Percentiles rank a stretch among this genome's conserved stretches.
phyloP scores from a whole-genome alignment of 1,140 invertebrate species.

The Nephila pilipes region DNA sequence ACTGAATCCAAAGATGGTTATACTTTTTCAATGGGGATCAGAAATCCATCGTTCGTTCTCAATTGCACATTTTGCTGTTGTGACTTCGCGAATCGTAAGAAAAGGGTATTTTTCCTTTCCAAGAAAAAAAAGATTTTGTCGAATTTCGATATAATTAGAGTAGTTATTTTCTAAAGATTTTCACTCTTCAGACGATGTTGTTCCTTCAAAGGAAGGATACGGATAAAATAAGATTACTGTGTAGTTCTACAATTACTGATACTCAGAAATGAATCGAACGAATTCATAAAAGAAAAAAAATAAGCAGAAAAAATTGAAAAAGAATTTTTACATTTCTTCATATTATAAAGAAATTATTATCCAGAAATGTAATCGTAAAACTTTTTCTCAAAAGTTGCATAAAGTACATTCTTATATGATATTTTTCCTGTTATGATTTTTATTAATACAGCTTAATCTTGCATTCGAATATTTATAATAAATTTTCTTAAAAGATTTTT shows the following conservation, averaged over 20 bases:
- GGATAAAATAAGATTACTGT: background rate
- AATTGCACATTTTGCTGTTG: background rate
- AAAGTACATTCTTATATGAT: too few relatives aligned
- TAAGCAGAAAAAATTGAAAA: too few relatives aligned
- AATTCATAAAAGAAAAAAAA: too few relatives aligned
- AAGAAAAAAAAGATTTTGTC: background rate
- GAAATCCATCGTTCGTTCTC: background rate
- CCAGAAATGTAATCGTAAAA: too few relatives aligned
- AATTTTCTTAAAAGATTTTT: too few relatives aligned
- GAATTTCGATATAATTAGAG: background rate
- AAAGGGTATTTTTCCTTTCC: background rate
- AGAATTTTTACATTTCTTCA: too few relatives aligned
- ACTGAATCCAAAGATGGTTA: background rate
- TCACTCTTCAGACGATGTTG: background rate
- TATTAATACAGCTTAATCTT: too few relatives aligned
- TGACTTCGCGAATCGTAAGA: background rate
- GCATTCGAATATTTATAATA: too few relatives aligned
- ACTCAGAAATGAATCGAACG: too few relatives aligned
- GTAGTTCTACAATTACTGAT: background rate
- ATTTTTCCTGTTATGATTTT: too few relatives aligned
- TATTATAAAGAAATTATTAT: too few relatives aligned
- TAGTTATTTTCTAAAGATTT: background rate
- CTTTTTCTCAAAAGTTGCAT: too few relatives aligned
- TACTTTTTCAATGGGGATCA: background rate
- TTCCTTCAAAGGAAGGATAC: background rate